A percentile compares a stretch with the other conserved stretches of the same genome.
phyloP scores from a whole-genome alignment of 2,888 invertebrate species.

The Drosophila kokeensis region DNA sequence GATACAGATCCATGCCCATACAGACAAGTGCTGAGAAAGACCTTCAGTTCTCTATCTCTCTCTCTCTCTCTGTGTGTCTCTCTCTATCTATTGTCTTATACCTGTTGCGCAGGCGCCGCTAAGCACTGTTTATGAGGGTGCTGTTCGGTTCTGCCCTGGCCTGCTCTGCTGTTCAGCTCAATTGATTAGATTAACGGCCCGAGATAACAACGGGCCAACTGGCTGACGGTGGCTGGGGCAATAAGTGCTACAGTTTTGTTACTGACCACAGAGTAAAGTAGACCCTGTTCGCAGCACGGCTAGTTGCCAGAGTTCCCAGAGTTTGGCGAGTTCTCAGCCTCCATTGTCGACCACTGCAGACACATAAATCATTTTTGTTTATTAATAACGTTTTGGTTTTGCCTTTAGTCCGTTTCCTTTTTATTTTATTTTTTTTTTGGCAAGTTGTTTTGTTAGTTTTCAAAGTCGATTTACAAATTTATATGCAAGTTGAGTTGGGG shows the following conservation, averaged over 20 bases:
- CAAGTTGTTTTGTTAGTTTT: conserved; percentile 72
- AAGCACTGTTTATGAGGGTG: conserved; percentile 50
- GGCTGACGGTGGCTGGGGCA: conserved; percentile 8
- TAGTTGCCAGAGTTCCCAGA: conserved; percentile 36
- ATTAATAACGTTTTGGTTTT: conserved; percentile 64
- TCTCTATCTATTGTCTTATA: conserved; percentile 29
- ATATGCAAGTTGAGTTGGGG: conserved; percentile 44
- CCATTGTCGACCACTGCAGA: conserved; percentile 49
- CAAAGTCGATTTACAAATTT: conserved; percentile 70
- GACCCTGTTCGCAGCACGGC: conserved; percentile 1
- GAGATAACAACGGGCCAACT: conserved; percentile 44
- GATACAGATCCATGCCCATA: background rate
- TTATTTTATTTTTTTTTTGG: conserved; percentile 39
- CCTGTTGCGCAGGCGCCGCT: conserved; percentile 74
- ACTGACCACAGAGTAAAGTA: conserved; percentile 35
- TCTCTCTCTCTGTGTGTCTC: background rate
- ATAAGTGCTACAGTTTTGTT: conserved; percentile 56
- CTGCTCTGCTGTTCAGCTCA: conserved; percentile 34
- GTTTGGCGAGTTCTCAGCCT: conserved; percentile 25
- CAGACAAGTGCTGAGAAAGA: conserved; percentile 30
- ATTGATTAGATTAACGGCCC: conserved; percentile 68
- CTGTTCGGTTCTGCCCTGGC: conserved; percentile 6
- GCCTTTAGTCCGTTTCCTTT: conserved; percentile 20
- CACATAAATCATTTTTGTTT: conserved; percentile 76
- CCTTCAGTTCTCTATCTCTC: background rate